These are phyloP conservation scores for Tetanocera ferruginea DNA, from an alignment of 2,888 invertebrate genomes.

Conservation along the genomic window DNA sequence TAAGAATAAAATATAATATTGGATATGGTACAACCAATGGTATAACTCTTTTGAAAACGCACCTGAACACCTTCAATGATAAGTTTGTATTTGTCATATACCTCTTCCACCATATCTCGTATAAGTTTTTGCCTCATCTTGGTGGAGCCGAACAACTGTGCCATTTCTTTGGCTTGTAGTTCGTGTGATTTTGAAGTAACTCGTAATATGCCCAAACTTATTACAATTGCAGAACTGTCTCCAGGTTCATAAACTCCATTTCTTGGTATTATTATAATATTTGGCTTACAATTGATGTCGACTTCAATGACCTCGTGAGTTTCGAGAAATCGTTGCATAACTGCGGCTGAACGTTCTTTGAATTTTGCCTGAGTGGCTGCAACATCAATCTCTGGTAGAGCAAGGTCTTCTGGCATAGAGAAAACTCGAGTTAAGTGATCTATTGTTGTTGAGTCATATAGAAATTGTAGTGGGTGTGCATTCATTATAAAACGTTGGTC, in stretches of 20 bases:
- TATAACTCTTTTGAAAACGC: slow-evolving; percentile 19
- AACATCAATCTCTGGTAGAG: slow-evolving; percentile 89
- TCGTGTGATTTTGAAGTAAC: slow-evolving; percentile 75
- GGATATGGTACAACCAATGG: neutral
- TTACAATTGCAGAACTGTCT: slow-evolving; percentile 72
- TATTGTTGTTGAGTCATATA: slow-evolving; percentile 93
- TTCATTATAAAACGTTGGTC: slow-evolving; percentile 85
- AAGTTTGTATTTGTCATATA: slow-evolving; percentile 90
- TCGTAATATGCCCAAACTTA: slow-evolving; percentile 88
- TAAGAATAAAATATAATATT: slow-evolving; percentile 37
- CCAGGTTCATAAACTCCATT: slow-evolving; percentile 79
- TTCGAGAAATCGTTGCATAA: slow-evolving; percentile 93
- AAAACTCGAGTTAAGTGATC: slow-evolving; percentile 89
- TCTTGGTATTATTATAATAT: slow-evolving; percentile 88
- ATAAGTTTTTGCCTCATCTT: slow-evolving; percentile 80
- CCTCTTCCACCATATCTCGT: slow-evolving; percentile 79
- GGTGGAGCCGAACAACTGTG: slow-evolving; percentile 53
- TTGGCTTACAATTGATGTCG: slow-evolving; percentile 87
- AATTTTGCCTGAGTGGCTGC: slow-evolving; percentile 87
- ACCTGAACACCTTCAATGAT: slow-evolving; percentile 88
- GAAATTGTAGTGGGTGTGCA: slow-evolving; percentile 86
- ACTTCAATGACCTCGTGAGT: slow-evolving; percentile 85
- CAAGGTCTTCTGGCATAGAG: slow-evolving; percentile 80
- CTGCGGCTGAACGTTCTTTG: slow-evolving; percentile 92
- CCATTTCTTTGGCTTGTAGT: neutral